Base-by-base conservation (phyloP, 2,113 vertebrate genomes). In the Phasianus colchicus region DNA sequence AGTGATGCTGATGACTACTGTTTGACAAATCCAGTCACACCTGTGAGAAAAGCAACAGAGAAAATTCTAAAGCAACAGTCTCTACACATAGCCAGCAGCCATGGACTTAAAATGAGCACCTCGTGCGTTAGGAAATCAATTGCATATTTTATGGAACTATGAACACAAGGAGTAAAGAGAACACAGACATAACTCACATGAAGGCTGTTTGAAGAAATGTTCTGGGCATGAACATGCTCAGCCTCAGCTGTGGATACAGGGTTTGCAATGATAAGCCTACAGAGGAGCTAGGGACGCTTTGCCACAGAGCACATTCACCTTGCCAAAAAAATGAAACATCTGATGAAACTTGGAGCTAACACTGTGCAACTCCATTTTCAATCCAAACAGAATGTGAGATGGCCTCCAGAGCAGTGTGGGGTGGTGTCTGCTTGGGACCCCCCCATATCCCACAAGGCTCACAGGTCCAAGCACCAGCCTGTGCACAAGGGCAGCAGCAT, bases 1-100 rank as follows among this genome's bases (percentile, higher is more conserved):
- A 67, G 22, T 34, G n/a, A 15, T 79, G 36, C 30, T 48, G 24
- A 57, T 79, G 57, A 61, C 67, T 78, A n/a, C 42, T 75, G 47
- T 88, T 90, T 79, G 67, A 63, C 50, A 66, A 65, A 85, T 52
- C 11, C 34, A 83, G 83, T 86, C 52, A 72, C 17, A 61, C 8
- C 57, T 40, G 24, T 52, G 57, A 78, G 50, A 94, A 88, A 85
- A 95, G 24, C 61, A 90, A 65, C 32, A 73, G 38, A 74, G 60
- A 47, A 82, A 65, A 38, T 57, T 76, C 16, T 63, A 43, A 76
- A 86, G 52, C 30, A 43, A 66, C 40, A 66, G 21, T 38, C 50
- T 86, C 36, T 58, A 36, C 42, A 3, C 4, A 4, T n/a, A 83
- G 57, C n/a, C 63, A 58, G 47, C 52, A 94, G 50, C 15, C 61